phyloP scores from a whole-genome alignment of 2,113 vertebrate species.

The Falco punctatus region DNA sequence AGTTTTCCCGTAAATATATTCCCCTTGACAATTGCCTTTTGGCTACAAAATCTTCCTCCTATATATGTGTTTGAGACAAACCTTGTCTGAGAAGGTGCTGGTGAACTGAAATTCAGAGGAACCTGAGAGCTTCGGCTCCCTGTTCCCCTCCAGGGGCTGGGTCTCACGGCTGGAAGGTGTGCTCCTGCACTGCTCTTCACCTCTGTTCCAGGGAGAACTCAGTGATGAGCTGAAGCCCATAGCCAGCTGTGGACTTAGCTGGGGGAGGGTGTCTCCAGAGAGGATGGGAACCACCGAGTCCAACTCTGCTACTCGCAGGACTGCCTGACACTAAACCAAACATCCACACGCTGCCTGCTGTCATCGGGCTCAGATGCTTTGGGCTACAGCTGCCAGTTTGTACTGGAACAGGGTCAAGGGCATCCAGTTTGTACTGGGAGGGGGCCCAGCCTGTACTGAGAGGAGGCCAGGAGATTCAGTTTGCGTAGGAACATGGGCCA shows the following conservation, averaged over 20 bases:
- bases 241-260: rapidly evolving
- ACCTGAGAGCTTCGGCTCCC: not conserved
- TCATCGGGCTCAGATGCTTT: not conserved
- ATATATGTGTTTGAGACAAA: not conserved
- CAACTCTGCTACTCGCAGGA: not conserved
- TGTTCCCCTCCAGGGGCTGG: not conserved
- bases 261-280: not conserved
- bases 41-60: not conserved
- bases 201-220: not conserved
- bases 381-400: not conserved
- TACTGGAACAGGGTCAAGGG: not conserved
- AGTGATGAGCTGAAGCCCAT: rapidly evolving
- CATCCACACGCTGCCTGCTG: not conserved
- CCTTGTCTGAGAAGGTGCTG: not conserved
- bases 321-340: not conserved
- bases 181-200: rapidly evolving
- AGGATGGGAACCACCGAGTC: not conserved
- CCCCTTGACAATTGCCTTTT: not conserved
- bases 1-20: not conserved
- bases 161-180: rapidly evolving
- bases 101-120: not conserved
- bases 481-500: too few species aligned
- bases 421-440: not conserved
- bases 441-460: not conserved
- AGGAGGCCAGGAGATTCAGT: not conserved